Evolutionary conservation across 37 sponge, comb jelly and placozoan species (phyloP), one percentile per base, ranked within the genome.

Genomic region (Chondrosia reniformis): DNA sequence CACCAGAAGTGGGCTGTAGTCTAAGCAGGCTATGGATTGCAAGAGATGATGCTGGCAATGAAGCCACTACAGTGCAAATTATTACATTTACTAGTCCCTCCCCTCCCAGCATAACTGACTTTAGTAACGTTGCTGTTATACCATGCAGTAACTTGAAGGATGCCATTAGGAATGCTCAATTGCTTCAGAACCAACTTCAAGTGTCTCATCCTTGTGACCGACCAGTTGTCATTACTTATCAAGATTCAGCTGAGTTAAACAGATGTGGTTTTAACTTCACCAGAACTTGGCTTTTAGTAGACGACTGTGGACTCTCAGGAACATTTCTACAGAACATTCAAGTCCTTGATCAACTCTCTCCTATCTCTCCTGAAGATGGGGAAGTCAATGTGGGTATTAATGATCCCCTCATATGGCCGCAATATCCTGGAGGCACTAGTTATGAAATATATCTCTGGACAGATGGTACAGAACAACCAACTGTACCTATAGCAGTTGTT

Each of bases 201-300:
- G 59, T 81, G n/a, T 13, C 13, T 56, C 81, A 81, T 55, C 81
- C 81, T 36, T 81, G 81, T 38, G 59, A 71, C 32, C 54, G 81
- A 52, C 81, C 74, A 7, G 6, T 36, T 0, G 39, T 17, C 38
- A 44, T 69, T 15, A 81, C 61, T 2, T 81, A 40, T 33, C 56
- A 2, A 0, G 81, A 81, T n/a, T 72, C 81, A 1, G 39, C 45
- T 37, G 25, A 0, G 4, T 13, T 71, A 22, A 33, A 69, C 17
- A 32, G 42, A 32, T 81, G 81, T 69, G 81, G 81, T 9, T 72
- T 81, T 38, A 71, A 25, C 12, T 71, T 81, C 27, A 37, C 58
- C 17, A 21, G 81, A 17, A 81, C 81, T 7, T 81, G 81, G 81
- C 30, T 55, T 19, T 62, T 71, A 15, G 30, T 25, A 38, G 81